These are phyloP conservation scores for Latrodectus hesperus DNA, from an alignment of 2,888 invertebrate genomes.

Conservation along the genomic window DNA sequence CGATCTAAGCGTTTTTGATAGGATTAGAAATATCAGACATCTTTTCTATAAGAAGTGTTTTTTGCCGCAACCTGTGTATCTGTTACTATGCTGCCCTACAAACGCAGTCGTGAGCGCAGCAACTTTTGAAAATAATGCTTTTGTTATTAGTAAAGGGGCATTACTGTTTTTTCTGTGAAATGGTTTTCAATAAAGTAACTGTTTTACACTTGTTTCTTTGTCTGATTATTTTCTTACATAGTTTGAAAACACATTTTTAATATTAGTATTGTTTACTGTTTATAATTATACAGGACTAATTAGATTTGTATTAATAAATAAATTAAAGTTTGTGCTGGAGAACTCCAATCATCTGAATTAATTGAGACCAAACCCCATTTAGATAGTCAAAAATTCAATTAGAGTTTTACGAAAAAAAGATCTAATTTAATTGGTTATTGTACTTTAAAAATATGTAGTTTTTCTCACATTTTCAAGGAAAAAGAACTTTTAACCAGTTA, in stretches of 20 bases:
- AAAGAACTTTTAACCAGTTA: too few relatives aligned
- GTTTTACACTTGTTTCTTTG: conserved; percentile 13
- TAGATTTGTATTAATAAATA: too few relatives aligned
- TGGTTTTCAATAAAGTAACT: conserved; percentile 55
- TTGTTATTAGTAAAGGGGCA: conserved; percentile 40
- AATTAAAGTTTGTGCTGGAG: too few relatives aligned
- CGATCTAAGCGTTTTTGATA: background rate
- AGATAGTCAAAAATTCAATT: too few relatives aligned
- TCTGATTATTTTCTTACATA: background rate
- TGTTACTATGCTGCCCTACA: background rate
- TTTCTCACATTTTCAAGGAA: too few relatives aligned
- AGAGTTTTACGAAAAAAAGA: too few relatives aligned
- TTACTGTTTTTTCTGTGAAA: conserved; percentile 55
- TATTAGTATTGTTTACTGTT: too few relatives aligned
- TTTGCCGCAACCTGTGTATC: background rate
- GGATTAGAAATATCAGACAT: background rate
- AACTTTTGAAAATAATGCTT: conserved; percentile 28
- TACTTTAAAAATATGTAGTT: too few relatives aligned
- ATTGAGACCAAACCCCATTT: too few relatives aligned
- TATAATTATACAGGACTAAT: too few relatives aligned
- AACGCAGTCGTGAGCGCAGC: background rate
- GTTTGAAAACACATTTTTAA: background rate
- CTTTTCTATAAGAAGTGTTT: background rate
- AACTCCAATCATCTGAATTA: too few relatives aligned
- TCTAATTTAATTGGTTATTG: too few relatives aligned